Evolutionary conservation across 2,113 vertebrate species (phyloP).

Genomic region (Phycodurus eques): DNA sequence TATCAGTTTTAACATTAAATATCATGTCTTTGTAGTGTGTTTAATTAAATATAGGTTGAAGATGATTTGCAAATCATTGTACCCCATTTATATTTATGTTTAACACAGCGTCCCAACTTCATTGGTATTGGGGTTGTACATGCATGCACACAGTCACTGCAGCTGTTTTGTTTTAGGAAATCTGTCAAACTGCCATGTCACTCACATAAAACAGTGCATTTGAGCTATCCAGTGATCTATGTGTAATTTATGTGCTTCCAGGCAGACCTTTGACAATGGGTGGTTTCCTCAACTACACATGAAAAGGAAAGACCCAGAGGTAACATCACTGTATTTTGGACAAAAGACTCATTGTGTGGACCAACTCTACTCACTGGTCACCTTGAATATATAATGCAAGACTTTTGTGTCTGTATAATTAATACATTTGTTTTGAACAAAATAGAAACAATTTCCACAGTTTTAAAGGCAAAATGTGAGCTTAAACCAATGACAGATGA

Average conservation of each 20-base stretch:
- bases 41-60: too few species aligned
- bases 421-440: neutral
- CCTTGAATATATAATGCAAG: neutral
- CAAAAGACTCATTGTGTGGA: neutral
- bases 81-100: too few species aligned
- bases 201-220: neutral
- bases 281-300: neutral
- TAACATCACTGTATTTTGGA: neutral
- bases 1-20: too few species aligned
- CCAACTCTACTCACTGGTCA: neutral
- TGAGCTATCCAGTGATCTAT: neutral
- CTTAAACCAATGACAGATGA: too few species aligned
- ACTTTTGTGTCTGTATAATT: neutral
- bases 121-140: too few species aligned
- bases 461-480: too few species aligned
- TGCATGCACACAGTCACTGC: neutral
- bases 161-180: neutral
- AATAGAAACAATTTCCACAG: too few species aligned
- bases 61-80: too few species aligned
- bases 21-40: too few species aligned
- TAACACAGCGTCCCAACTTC: too few species aligned
- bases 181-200: neutral
- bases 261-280: neutral
- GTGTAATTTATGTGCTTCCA: neutral
- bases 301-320: conserved; percentile 1